Conservation (phyloP, 1,140 invertebrate genomes). For the Gryon sp. region DNA sequence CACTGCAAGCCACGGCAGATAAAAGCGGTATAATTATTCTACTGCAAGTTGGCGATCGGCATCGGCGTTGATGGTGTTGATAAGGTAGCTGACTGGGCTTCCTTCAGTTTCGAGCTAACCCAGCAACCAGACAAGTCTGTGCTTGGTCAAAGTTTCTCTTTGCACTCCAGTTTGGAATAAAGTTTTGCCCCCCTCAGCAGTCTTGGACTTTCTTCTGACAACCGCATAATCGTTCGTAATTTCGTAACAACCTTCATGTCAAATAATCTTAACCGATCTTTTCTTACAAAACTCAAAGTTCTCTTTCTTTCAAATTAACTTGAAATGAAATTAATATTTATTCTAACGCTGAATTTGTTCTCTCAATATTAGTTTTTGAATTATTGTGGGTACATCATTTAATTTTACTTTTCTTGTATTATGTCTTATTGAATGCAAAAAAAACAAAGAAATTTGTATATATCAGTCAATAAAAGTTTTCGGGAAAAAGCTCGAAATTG, state of each 20-base stretch:
- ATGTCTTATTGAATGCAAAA: no score
- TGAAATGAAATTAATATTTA: no score
- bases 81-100: conserved; percentile 74
- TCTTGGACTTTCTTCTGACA: conserved; percentile 69
- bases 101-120: conserved; percentile 72
- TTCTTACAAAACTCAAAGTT: no score
- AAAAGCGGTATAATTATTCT: conserved; percentile 76
- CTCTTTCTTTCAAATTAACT: no score
- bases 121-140: conserved; percentile 69
- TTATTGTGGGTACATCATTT: no score
- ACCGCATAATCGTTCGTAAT: conserved; percentile 47
- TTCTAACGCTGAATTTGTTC: no score
- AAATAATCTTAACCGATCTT: not conserved
- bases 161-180: conserved; percentile 67
- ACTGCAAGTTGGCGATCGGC: conserved; percentile 58
- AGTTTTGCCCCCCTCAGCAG: conserved; percentile 70
- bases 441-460: conserved; percentile 22
- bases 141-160: conserved; percentile 69
- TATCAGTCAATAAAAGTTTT: conserved; percentile 39
- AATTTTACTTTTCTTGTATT: no score
- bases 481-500: conserved; percentile 31
- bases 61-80: conserved; percentile 56
- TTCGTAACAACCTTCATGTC: conserved; percentile 25
- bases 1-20: conserved; percentile 57
- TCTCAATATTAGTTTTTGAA: no score